phyloP scores from a whole-genome alignment of 2,888 invertebrate genomes.

The Hartigia nigra region DNA sequence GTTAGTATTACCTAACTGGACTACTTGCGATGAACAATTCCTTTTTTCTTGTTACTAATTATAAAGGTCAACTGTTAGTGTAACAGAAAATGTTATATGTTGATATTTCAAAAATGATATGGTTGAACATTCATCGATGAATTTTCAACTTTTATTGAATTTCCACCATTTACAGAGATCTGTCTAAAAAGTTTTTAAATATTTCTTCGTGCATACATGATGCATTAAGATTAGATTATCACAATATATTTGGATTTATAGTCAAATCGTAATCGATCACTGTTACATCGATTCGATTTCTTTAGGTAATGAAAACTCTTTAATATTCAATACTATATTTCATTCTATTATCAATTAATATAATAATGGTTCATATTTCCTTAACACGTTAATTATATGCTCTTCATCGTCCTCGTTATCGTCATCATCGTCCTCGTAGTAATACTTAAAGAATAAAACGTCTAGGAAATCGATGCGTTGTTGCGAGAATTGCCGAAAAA shows the following conservation, averaged over 20 bases:
- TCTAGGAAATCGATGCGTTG: background rate
- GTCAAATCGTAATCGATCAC: background rate
- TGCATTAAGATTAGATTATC: background rate
- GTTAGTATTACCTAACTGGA: background rate
- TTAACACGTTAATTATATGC: background rate
- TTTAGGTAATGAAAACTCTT: background rate
- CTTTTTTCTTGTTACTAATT: background rate
- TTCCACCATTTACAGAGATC: background rate
- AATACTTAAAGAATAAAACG: background rate
- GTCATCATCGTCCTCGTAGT: background rate
- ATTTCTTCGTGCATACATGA: background rate
- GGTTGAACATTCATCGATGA: background rate
- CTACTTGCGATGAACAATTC: background rate
- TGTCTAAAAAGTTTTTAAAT: background rate
- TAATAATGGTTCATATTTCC: background rate
- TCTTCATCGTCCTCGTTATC: background rate
- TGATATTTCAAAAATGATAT: background rate
- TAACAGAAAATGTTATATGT: background rate
- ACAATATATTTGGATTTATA: background rate
- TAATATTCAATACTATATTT: background rate
- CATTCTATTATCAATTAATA: background rate
- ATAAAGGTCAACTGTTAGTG: background rate
- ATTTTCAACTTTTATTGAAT: background rate
- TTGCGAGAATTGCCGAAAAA: background rate
- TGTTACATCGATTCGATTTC: background rate